A percentile compares a stretch with the other conserved stretches of the same genome.
These are phyloP conservation scores for Rhopalosiphum maidis DNA, from an alignment of 1,140 invertebrate genomes.

Conservation along the genomic window DNA sequence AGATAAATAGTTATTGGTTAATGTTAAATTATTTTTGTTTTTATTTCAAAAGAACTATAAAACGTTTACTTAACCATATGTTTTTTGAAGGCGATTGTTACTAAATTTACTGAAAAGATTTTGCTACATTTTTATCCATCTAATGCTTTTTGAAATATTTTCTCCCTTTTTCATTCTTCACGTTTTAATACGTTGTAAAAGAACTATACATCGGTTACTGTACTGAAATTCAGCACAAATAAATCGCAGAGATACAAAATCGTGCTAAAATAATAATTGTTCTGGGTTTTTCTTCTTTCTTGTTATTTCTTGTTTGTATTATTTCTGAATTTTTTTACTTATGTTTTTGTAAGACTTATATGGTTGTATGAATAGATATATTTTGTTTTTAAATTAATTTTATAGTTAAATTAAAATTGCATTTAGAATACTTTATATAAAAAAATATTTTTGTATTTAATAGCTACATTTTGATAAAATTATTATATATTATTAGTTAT, in stretches of 20 bases:
- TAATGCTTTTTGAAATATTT: background rate
- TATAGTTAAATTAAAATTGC: background rate
- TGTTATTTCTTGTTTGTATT: background rate
- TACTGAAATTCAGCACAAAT: background rate
- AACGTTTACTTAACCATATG: background rate
- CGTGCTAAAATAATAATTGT: background rate
- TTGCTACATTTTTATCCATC: background rate
- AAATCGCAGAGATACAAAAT: background rate
- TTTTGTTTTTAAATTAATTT: background rate
- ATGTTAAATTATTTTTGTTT: background rate
- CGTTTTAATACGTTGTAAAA: constrained; percentile 11
- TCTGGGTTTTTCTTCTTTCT: background rate
- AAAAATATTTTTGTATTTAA: background rate
- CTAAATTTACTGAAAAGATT: background rate
- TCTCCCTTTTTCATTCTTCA: background rate
- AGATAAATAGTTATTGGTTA: background rate
- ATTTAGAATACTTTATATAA: background rate
- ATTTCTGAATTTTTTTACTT: background rate
- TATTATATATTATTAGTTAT: no score
- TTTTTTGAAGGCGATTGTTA: background rate
- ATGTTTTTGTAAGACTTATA: background rate
- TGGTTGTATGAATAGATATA: background rate
- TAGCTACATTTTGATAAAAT: background rate
- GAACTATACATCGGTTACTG: background rate
- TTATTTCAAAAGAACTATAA: background rate